These are phyloP conservation scores for Periophthalmus modestus DNA, from an alignment of 2,113 vertebrate species.

Conservation along the genomic window DNA sequence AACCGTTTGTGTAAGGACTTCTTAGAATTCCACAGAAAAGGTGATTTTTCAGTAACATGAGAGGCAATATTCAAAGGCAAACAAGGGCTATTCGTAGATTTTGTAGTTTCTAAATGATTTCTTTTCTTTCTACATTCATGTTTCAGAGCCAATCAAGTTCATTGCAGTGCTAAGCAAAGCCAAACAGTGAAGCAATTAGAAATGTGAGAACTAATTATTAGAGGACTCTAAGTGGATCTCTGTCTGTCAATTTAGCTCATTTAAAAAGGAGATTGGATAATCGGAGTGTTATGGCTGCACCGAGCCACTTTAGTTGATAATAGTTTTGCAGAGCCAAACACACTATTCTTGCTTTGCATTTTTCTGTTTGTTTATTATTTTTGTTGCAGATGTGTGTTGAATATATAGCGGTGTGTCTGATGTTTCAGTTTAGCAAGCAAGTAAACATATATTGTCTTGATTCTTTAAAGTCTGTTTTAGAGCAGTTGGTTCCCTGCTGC, in stretches of 20 bases:
- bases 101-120: not conserved
- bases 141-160: not conserved
- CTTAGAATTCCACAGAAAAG: not conserved
- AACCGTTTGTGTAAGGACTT: not conserved
- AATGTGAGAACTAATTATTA: not conserved
- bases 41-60: not conserved
- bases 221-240: not conserved
- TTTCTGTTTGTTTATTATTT: not conserved
- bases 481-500: slow-evolving; percentile 21
- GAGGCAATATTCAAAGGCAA: not conserved
- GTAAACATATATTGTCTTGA: not conserved
- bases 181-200: slow-evolving; percentile 10
- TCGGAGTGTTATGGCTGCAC: not conserved
- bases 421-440: not conserved
- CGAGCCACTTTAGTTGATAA: not conserved
- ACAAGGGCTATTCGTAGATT: not conserved
- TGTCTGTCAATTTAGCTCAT: not conserved
- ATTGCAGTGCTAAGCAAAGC: not conserved
- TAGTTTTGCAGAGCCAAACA: not conserved
- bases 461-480: slow-evolving; percentile 28
- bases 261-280: not conserved
- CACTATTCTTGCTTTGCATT: not conserved
- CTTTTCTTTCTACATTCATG: not conserved
- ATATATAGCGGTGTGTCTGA: not conserved
- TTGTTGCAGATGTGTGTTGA: not conserved